Base-by-base conservation (phyloP, 2,888 invertebrate species). In the Phrixothrix hirtus region DNA sequence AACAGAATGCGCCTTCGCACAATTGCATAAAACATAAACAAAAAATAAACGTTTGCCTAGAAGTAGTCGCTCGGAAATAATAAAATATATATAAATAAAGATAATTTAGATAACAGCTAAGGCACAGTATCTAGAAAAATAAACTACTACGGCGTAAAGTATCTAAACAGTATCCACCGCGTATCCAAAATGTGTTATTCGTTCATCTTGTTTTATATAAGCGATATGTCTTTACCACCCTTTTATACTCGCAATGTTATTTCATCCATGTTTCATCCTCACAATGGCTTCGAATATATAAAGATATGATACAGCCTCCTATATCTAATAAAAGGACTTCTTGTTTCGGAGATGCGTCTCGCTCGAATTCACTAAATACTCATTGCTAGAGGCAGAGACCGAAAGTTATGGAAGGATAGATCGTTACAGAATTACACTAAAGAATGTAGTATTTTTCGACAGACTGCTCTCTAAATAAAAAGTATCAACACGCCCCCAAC, bases 171-270 rank as follows among this genome's bases (percentile, higher is more conserved):
- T 39, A 51, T 51, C 44, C 37, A 45, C n/a, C 37, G 35, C 39
- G 41, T 30, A 35, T 48, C 41, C 31, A 32, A 41, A 52, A 52
- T 29, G 52, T 52, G 41, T 55, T 41, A 46, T 55, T 47, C 47
- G 47, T 55, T 55, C 46, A 48, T 56, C 53, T 49, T 39, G 42
- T 55, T 53, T 53, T 37, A 44, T 54, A 46, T 43, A 43, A 32
- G 43, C 47, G 49, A 57, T 57, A 57, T 42, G 55, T 55, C 55
- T 55, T 57, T 55, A 55, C 57, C 53, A 55, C 60, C 57, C 58
- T 61, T 64, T 62, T 62, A 64, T 64, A 59, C 57, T 50, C 58
- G 58, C 54, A 49, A 58, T 61, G 61, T 62, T 60, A 62, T 61
- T 64, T 58, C 58, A 57, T 58, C 60, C 60, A 58, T 61, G 61